Conservation (phyloP, 2,797 vertebrate species). For the Epinephelus coioides region DNA sequence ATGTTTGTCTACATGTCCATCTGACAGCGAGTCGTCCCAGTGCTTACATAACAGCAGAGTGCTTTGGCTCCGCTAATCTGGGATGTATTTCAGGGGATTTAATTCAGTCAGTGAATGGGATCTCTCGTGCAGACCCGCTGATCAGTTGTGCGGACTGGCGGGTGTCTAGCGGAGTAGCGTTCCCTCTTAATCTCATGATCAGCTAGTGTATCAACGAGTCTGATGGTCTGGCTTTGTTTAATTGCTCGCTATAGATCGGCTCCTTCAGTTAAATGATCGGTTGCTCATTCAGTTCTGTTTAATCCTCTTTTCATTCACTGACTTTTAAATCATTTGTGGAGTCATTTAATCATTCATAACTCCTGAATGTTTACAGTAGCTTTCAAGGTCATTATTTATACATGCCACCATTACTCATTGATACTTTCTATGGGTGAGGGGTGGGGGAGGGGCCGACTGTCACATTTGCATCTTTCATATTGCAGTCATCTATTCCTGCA, state of each 20-base stretch:
- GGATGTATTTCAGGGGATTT: slow-evolving; percentile 80
- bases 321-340: slow-evolving; percentile 8
- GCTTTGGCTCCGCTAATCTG: slow-evolving; percentile 71
- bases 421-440: neutral
- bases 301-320: slow-evolving; percentile 18
- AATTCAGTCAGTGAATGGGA: slow-evolving; percentile 71
- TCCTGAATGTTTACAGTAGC: slow-evolving; percentile 12
- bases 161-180: slow-evolving; percentile 23
- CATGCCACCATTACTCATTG: slow-evolving; percentile 11
- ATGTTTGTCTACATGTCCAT: slow-evolving; percentile 48
- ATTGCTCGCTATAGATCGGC: slow-evolving; percentile 3
- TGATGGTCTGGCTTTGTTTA: slow-evolving; percentile 5
- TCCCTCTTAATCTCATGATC: slow-evolving; percentile 41
- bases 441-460: neutral
- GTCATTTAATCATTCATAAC: slow-evolving; percentile 9
- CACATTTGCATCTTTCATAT: slow-evolving; percentile 27
- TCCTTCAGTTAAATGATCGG: neutral
- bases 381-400: slow-evolving; percentile 26
- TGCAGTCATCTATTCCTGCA: slow-evolving; percentile 31
- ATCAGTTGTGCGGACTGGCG: slow-evolving; percentile 55
- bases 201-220: slow-evolving; percentile 28
- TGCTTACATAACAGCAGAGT: slow-evolving; percentile 64
- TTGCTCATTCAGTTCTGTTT: slow-evolving; percentile 21
- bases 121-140: slow-evolving; percentile 49
- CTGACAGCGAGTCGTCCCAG: slow-evolving; percentile 27